These are phyloP conservation scores for Dicyrtomina minuta DNA, from an alignment of 2,888 invertebrate species.

Conservation along the genomic window DNA sequence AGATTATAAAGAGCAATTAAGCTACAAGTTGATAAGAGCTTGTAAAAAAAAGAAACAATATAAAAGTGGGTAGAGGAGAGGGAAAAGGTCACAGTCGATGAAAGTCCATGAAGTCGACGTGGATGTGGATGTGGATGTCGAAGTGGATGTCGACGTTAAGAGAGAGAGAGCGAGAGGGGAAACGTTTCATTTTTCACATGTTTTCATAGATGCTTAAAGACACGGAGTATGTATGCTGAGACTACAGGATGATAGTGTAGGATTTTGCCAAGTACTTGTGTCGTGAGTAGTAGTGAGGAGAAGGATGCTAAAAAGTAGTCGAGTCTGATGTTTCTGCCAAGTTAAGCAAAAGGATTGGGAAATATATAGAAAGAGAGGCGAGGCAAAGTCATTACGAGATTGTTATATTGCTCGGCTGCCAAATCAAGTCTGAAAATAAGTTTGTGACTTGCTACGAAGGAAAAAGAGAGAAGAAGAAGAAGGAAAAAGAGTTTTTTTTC, in stretches of 20 bases:
- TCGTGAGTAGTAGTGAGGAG: not conserved
- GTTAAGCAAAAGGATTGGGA: conserved; percentile 13
- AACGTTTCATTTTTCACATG: too few species aligned
- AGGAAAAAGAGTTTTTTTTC: not conserved
- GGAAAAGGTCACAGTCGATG: conserved; percentile 38
- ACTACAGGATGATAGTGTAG: not conserved
- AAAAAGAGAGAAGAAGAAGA: not conserved
- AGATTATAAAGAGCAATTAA: not conserved
- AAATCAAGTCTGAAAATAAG: conserved; percentile 31
- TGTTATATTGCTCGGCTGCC: conserved; percentile 29
- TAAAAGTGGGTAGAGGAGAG: conserved; percentile 21
- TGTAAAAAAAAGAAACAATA: conserved; percentile 27
- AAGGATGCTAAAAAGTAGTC: conserved; percentile 14
- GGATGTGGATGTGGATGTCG: conserved; percentile 31
- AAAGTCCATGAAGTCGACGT: conserved; percentile 32
- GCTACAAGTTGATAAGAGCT: conserved; percentile 9
- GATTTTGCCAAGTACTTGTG: conserved; percentile 18
- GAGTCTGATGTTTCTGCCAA: conserved; percentile 29
- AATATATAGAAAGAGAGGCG: conserved; percentile 14
- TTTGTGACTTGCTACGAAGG: conserved; percentile 20
- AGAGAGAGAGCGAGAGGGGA: too few species aligned
- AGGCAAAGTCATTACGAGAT: conserved; percentile 31
- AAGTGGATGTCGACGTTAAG: conserved; percentile 37
- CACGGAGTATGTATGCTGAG: too few species aligned
- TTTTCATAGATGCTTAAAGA: too few species aligned